Evolutionary conservation across 2,888 invertebrate genomes (phyloP), one percentile per base, ranked within the genome.

Genomic region (Ischnura elegans): DNA sequence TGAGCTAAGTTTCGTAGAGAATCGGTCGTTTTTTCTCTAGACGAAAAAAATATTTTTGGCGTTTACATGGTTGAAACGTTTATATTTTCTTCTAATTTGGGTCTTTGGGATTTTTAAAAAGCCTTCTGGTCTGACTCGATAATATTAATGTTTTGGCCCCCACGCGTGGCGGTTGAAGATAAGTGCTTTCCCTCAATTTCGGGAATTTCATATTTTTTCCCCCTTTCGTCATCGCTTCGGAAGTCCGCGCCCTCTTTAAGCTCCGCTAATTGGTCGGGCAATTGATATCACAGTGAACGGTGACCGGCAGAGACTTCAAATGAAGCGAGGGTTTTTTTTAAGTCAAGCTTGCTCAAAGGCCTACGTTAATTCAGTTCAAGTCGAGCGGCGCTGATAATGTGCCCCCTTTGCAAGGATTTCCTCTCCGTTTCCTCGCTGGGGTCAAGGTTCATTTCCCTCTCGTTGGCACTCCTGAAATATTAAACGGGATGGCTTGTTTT

Each of bases 401-500:
- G 36, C 2, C 29, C n/a, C 19, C 66, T 66, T 0, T 6, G 36
- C 36, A 13, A 76, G 36, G 36, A 76, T 76, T 76, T 76, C 29
- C 16, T 13, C 36, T 36, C 4, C 76, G 10, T 76, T 76, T 76
- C 29, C 8, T 76, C 13, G n/a, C n/a, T n/a, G 6, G 76, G 76
- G 76, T 76, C 76, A 36, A 76, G 76, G 36, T 29, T 76, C 36
- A 13, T 19, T 76, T 16, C 76, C 36, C 76, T 13, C 16, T 2
- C 76, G 29, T 76, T 76, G 36, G 16, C 76, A 29, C 29, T 36
- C 29, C 2, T 76, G n/a, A 76, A 76, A n/a, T 36, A 76, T 76
- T 76, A 76, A 76, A 36, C 76, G 36, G 76, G 76, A 76, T 76
- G n/a, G n/a, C n/a, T n/a, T n/a, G n/a, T n/a, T n/a, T n/a, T n/a